Evolutionary conservation across 1,140 invertebrate genomes (phyloP).

Genomic region (Scaptodrosophila lebanonensis): DNA sequence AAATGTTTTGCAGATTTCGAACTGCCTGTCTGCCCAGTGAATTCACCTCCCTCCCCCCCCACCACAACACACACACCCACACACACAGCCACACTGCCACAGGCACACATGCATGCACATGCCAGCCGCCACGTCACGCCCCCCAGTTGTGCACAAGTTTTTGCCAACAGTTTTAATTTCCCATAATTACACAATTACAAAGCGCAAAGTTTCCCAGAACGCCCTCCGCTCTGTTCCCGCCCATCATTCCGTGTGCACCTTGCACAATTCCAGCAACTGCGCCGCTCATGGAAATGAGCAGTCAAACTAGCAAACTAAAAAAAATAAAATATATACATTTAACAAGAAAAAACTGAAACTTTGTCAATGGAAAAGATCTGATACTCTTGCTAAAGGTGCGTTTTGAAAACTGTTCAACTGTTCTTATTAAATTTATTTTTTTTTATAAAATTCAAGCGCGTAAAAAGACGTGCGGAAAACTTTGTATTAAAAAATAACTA

Average conservation of each 20-base stretch:
- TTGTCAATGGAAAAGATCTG: slow-evolving; percentile 11
- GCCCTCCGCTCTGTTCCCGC: neutral
- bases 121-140: neutral
- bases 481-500: too few species aligned
- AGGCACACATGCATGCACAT: neutral
- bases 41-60: neutral
- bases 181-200: slow-evolving; percentile 76
- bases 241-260: slow-evolving; percentile 30
- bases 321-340: slow-evolving; percentile 26
- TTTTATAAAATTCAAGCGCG: too few species aligned
- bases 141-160: slow-evolving; percentile 72
- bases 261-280: slow-evolving; percentile 65
- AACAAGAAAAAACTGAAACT: slow-evolving; percentile 23
- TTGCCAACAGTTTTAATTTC: slow-evolving; percentile 75
- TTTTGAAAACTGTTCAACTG: too few species aligned
- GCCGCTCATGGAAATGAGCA: slow-evolving; percentile 72
- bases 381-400: too few species aligned
- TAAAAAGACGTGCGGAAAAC: too few species aligned
- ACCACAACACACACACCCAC: neutral
- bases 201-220: slow-evolving; percentile 72
- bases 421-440: too few species aligned
- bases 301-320: slow-evolving; percentile 35
- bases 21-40: slow-evolving; percentile 28
- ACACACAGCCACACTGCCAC: neutral
- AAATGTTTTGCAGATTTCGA: slow-evolving; percentile 43